These are phyloP conservation scores for Megaceryle maxima DNA, from an alignment of 2,113 vertebrate genomes.

Conservation along the genomic window DNA sequence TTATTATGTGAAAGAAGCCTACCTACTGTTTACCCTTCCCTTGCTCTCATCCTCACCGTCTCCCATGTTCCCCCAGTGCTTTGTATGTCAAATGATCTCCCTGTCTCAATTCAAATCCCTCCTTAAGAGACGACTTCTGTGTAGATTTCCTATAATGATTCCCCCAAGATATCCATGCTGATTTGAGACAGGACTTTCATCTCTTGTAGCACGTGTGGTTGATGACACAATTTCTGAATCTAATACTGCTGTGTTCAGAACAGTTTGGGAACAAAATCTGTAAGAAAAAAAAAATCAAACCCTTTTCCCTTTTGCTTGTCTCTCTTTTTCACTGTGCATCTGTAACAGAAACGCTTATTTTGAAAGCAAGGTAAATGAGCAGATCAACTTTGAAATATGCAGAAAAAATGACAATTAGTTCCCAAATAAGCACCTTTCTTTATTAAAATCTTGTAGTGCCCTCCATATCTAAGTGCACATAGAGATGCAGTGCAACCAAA, in stretches of 20 bases:
- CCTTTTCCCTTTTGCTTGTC: not conserved
- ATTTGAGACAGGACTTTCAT: conserved; percentile 16
- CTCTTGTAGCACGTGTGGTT: not conserved
- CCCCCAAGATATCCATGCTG: conserved; percentile 41
- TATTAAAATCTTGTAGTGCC: not conserved
- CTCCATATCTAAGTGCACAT: not conserved
- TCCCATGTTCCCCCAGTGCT: not conserved
- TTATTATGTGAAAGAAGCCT: conserved; percentile 51
- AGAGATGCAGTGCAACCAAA: not conserved
- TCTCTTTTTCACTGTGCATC: not conserved
- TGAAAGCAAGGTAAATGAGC: not conserved
- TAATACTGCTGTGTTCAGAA: not conserved
- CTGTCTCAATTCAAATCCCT: conserved; percentile 39
- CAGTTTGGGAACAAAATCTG: not conserved
- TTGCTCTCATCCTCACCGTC: not conserved
- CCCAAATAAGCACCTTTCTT: not conserved
- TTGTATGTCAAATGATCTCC: conserved; percentile 3
- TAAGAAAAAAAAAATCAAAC: not conserved
- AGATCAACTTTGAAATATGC: not conserved
- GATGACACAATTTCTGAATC: conserved; percentile 31
- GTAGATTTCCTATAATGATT: conserved; percentile 53
- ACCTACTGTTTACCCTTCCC: conserved; percentile 36
- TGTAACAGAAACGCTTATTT: not conserved
- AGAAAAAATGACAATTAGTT: not conserved
- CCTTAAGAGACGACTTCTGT: conserved; percentile 40